These are phyloP conservation scores for Eriocheir sinensis DNA, from an alignment of 1,140 invertebrate species.

Conservation along the genomic window DNA sequence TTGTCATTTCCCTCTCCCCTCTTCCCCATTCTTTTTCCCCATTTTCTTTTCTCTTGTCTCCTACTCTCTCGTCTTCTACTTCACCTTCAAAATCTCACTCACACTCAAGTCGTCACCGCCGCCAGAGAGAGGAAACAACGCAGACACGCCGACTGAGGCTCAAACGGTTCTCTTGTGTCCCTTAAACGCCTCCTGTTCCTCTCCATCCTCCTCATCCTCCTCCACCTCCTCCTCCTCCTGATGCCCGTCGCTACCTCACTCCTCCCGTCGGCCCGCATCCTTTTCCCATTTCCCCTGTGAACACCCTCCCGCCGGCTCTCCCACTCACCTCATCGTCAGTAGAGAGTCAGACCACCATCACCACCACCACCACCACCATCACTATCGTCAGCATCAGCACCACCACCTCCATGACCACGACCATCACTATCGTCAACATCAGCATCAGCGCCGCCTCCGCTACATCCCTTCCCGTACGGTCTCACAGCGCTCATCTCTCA, in stretches of 20 bases:
- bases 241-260: too few species aligned
- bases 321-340: not conserved
- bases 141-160: not conserved
- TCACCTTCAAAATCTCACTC: not conserved
- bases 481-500: not conserved
- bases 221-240: not conserved
- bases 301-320: not conserved
- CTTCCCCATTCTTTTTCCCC: too few species aligned
- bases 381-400: too few species aligned
- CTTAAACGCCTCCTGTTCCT: constrained; percentile 17
- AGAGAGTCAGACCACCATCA: not conserved
- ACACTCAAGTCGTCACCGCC: not conserved
- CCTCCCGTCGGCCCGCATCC: not conserved
- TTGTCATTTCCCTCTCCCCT: too few species aligned
- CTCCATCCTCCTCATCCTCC: not conserved
- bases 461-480: not conserved
- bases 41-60: too few species aligned
- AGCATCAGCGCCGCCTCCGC: too few species aligned
- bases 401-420: too few species aligned
- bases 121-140: not conserved
- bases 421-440: too few species aligned
- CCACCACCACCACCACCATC: too few species aligned
- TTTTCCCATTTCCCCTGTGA: not conserved
- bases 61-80: too few species aligned
- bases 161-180: not conserved